Evolutionary conservation across 2,888 invertebrate genomes (phyloP).

Genomic region (Mythimna ferrago): DNA sequence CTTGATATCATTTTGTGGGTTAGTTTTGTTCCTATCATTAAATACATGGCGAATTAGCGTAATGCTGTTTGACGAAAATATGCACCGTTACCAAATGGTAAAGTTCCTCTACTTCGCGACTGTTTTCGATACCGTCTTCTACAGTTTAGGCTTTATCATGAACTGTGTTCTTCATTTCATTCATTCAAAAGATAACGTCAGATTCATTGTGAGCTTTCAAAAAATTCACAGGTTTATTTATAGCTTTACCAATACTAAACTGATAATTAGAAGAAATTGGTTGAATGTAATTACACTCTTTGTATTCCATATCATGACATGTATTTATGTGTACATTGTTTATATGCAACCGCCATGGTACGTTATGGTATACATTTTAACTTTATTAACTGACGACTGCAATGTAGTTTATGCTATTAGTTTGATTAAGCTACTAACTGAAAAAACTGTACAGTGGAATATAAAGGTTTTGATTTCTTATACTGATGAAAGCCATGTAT

Average conservation of each 20-base stretch:
- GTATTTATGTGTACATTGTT: not conserved
- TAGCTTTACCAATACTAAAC: not conserved
- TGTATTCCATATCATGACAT: not conserved
- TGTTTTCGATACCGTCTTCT: conserved; percentile 18
- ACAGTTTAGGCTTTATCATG: conserved; percentile 15
- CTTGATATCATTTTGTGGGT: conserved; percentile 23
- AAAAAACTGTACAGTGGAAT: conserved; percentile 47
- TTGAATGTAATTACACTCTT: not conserved
- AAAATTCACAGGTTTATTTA: conserved; percentile 32
- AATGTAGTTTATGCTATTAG: conserved; percentile 42
- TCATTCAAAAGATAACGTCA: conserved; percentile 26
- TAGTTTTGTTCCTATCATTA: not conserved
- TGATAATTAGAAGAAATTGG: conserved; percentile 29
- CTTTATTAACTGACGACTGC: conserved; percentile 18
- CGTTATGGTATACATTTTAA: not conserved
- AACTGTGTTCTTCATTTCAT: conserved; percentile 15
- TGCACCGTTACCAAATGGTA: not conserved
- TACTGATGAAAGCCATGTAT: not conserved
- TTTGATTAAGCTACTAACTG: conserved; percentile 39
- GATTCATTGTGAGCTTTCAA: conserved; percentile 51
- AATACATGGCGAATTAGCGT: not conserved
- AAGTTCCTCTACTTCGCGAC: conserved; percentile 29
- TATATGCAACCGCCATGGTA: conserved; percentile 10
- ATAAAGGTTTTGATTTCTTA: conserved; percentile 1
- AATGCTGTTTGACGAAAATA: not conserved